These are phyloP conservation scores for Garra rufa DNA, from an alignment of 2,113 vertebrate species.

Conservation along the genomic window DNA sequence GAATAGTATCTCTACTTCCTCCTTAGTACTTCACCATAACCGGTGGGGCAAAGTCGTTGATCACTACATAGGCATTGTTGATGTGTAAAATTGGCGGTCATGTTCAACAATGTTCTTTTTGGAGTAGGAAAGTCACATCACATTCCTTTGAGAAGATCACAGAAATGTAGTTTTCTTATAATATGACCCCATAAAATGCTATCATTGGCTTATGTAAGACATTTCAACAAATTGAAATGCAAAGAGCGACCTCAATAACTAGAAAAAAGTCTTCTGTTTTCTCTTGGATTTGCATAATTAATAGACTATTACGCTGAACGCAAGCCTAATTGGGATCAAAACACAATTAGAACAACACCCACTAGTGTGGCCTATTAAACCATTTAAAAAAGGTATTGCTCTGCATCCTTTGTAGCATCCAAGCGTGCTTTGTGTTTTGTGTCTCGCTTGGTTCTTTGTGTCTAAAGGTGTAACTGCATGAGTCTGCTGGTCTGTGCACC, in stretches of 20 bases:
- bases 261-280: conserved; percentile 19
- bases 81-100: not conserved
- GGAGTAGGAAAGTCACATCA: not conserved
- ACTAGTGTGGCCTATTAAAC: conserved; percentile 1
- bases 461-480: not conserved
- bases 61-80: not conserved
- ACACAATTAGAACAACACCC: conserved; percentile 42
- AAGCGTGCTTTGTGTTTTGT: not conserved
- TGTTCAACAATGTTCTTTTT: conserved; percentile 5
- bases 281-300: conserved; percentile 22
- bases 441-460: not conserved
- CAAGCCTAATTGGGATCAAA: conserved; percentile 41
- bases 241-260: not conserved
- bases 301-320: conserved; percentile 39
- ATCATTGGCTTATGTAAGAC: not conserved
- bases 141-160: too few species aligned
- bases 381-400: conserved; percentile 20
- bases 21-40: not conserved
- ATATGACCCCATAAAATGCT: not conserved
- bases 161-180: not conserved
- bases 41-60: not conserved
- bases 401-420: conserved; percentile 14
- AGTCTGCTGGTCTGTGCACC: not conserved
- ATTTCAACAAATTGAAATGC: not conserved
- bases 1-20: not conserved